phyloP scores from a whole-genome alignment of 2,797 vertebrate species.

The Etheostoma nigrum region DNA sequence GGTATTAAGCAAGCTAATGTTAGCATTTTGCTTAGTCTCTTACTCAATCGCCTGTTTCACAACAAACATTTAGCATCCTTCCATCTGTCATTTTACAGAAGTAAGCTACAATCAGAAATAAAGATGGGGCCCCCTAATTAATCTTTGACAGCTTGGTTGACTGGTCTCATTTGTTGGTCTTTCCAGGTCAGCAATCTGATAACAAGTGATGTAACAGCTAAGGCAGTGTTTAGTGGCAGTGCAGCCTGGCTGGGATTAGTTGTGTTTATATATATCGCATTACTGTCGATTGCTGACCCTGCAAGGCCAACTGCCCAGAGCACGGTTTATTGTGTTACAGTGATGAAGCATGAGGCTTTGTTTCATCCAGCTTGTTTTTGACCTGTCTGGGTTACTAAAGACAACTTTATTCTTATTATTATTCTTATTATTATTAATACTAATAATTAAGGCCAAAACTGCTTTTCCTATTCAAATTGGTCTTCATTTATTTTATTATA shows the following conservation, averaged over 20 bases:
- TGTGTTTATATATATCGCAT: conserved; percentile 75
- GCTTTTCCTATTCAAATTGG: too few species aligned
- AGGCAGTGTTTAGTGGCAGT: conserved; percentile 56
- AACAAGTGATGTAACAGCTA: conserved; percentile 71
- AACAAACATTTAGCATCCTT: neutral
- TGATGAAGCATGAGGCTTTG: conserved; percentile 56
- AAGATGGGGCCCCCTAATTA: conserved; percentile 15
- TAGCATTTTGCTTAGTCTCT: neutral
- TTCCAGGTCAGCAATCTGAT: conserved; percentile 54
- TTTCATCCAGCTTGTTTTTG: conserved; percentile 45
- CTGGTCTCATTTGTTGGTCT: conserved; percentile 34
- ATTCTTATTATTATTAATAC: neutral
- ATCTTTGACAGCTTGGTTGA: conserved; percentile 42
- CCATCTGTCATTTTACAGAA: neutral
- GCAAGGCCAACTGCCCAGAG: conserved; percentile 55
- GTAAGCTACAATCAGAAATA: conserved; percentile 1
- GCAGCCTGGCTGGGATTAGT: conserved; percentile 66
- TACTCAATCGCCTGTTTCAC: neutral
- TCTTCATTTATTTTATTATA: too few species aligned
- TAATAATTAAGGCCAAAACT: too few species aligned
- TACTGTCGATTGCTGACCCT: conserved; percentile 70
- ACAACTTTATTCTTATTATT: conserved; percentile 2
- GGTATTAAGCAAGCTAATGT: neutral
- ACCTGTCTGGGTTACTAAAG: neutral
- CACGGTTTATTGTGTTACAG: conserved; percentile 61